Evolutionary conservation across 2,888 invertebrate genomes (phyloP).

Genomic region (Lacanobia oleracea): DNA sequence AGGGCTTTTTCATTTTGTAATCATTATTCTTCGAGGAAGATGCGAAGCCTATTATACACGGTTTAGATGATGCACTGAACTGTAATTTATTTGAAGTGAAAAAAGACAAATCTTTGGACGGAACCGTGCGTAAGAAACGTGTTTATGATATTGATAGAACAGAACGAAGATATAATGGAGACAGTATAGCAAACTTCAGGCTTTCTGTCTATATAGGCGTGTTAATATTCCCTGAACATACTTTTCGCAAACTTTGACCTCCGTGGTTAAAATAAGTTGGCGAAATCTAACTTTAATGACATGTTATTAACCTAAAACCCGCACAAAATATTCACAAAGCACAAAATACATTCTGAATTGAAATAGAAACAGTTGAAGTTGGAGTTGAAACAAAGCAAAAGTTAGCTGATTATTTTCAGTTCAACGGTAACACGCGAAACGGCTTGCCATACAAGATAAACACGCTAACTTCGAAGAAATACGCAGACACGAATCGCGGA

Average conservation of each 20-base stretch:
- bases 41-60: slow-evolving; percentile 87
- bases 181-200: neutral
- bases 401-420: slow-evolving; percentile 84
- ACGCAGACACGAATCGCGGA: slow-evolving; percentile 79
- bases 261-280: neutral
- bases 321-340: slow-evolving; percentile 54
- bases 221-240: slow-evolving; percentile 6
- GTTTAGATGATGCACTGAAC: slow-evolving; percentile 85
- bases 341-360: slow-evolving; percentile 64
- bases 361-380: slow-evolving; percentile 76
- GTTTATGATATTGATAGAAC: slow-evolving; percentile 50
- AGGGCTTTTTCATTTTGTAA: slow-evolving; percentile 89
- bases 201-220: neutral
- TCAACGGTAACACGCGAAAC: slow-evolving; percentile 83
- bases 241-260: slow-evolving; percentile 1
- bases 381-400: slow-evolving; percentile 77
- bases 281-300: slow-evolving; percentile 17
- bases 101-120: slow-evolving; percentile 65
- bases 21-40: slow-evolving; percentile 88
- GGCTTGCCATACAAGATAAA: slow-evolving; percentile 82
- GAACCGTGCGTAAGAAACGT: slow-evolving; percentile 63
- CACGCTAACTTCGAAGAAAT: slow-evolving; percentile 87
- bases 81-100: slow-evolving; percentile 82
- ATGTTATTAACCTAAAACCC: slow-evolving; percentile 53
- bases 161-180: neutral